Evolutionary conservation across 1,140 invertebrate genomes (phyloP).

Genomic region (Drosophila obscura): DNA sequence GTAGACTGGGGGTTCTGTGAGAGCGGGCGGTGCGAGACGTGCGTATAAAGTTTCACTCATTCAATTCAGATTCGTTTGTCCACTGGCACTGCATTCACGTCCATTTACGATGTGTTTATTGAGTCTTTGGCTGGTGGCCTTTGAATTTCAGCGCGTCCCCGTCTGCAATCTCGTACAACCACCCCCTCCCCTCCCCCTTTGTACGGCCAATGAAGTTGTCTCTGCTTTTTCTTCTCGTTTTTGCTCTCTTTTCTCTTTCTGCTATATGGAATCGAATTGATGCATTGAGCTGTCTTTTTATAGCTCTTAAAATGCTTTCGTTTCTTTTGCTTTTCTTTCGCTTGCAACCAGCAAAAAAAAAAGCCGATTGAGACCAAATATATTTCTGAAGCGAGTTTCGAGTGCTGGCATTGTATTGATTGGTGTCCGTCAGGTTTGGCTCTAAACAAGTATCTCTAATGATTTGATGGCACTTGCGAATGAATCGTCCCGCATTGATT

Average conservation of each 20-base stretch:
- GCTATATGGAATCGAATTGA: conserved; percentile 48
- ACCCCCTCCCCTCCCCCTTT: not conserved
- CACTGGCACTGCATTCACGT: conserved; percentile 45
- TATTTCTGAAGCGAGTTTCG: not conserved
- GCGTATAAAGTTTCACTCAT: conserved; percentile 67
- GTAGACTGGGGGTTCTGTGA: conserved; percentile 1
- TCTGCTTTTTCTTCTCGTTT: conserved; percentile 14
- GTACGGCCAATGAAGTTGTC: conserved; percentile 47
- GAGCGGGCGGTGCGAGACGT: not conserved
- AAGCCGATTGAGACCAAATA: conserved; percentile 26
- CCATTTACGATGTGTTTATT: conserved; percentile 71
- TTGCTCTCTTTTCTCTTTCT: not conserved
- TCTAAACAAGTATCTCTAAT: not conserved
- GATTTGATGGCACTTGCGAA: not conserved
- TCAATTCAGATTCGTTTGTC: conserved; percentile 66
- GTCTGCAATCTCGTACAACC: not conserved
- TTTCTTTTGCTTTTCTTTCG: conserved; percentile 14
- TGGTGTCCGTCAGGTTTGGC: not conserved
- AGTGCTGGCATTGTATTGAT: not conserved
- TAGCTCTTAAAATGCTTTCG: conserved; percentile 42
- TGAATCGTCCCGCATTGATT: no score
- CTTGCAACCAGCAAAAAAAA: conserved; percentile 31
- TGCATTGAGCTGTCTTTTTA: conserved; percentile 63
- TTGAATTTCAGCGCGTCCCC: conserved; percentile 44
- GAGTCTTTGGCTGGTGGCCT: conserved; percentile 56